These are phyloP conservation scores for Megalopta genalis DNA, from an alignment of 1,140 invertebrate species.

Conservation along the genomic window DNA sequence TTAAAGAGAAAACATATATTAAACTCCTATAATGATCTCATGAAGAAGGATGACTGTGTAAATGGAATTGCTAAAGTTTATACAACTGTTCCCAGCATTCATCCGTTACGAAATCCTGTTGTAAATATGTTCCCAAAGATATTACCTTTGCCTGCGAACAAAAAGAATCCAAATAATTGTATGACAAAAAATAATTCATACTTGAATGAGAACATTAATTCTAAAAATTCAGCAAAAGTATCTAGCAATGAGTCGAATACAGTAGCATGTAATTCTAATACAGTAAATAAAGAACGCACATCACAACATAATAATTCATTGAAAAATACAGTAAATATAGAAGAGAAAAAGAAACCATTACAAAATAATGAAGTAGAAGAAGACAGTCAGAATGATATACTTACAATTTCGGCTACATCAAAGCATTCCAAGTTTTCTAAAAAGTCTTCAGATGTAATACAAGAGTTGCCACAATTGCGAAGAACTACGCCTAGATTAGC, in stretches of 20 bases:
- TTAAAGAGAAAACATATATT: slow-evolving; percentile 37
- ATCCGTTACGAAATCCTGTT: slow-evolving; percentile 68
- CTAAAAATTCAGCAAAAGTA: not conserved
- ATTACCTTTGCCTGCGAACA: slow-evolving; percentile 40
- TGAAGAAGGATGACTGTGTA: slow-evolving; percentile 32
- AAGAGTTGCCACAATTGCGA: slow-evolving; percentile 68
- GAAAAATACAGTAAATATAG: not conserved
- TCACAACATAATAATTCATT: not conserved
- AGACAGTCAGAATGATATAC: slow-evolving; percentile 10
- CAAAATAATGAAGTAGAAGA: slow-evolving; percentile 13
- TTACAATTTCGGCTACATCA: slow-evolving; percentile 14
- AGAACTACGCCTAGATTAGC: slow-evolving; percentile 76
- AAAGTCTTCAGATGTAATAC: slow-evolving; percentile 50
- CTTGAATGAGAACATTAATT: not conserved
- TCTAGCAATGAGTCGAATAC: slow-evolving; percentile 3
- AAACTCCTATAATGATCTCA: slow-evolving; percentile 42
- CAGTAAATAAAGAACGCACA: not conserved
- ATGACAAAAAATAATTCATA: not conserved
- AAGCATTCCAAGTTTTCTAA: slow-evolving; percentile 28
- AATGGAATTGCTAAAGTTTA: slow-evolving; percentile 18
- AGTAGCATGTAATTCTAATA: not conserved
- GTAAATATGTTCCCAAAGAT: slow-evolving; percentile 78
- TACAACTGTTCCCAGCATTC: slow-evolving; percentile 41
- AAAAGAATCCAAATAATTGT: slow-evolving; percentile 19
- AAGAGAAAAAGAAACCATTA: slow-evolving; percentile 10